Evolutionary conservation across 1,140 invertebrate species (phyloP), one percentile per base, ranked within the genome.

Genomic region (Liolophura sinensis): DNA sequence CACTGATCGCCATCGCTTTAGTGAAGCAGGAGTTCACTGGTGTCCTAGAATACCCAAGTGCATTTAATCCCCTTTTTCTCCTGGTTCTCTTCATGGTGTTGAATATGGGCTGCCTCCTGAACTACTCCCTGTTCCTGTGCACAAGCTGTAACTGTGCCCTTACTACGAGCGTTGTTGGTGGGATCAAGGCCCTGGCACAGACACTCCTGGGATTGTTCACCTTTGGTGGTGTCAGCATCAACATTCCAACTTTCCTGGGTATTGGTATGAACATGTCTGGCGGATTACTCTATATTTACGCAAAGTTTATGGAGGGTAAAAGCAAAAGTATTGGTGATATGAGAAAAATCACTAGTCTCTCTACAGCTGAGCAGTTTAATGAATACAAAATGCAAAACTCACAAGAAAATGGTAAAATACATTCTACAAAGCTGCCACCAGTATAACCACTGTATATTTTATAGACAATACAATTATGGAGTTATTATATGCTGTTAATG

Each of bases 61-160:
- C 47, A 25, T 46, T 9, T 31, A 55, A 76, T 24, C 18, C 70
- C 6, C 68, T 67, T 27, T 87, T 87, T 69, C 60, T 83, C 22
- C 40, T 82, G 12, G 59, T 81, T 12, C 84, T 87, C 64, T 56
- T 78, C 46, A 27, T 77, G 4, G 76, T 87, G 24, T 78, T 87
- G 31, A 68, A 75, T 40, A 71, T 86, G 62, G 87, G 87, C 0
- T 82, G 80, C 48, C 65, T 87, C 6, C 71, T 87, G 24, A 87
- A 87, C 71, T 87, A 86, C 69, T 83, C 86, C 1, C 71, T 87
- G 55, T 87, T 87, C 71, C 76, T 87, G 54, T 87, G 87, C 70
- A 87, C 86, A 0, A 81, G 79, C 58, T 71, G 85, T 54, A 87
- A 84, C 24, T 86, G 85, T 16, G 87, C 87, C 1, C 72, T 87